Percentiles rank a stretch among this genome's conserved stretches.
These are phyloP conservation scores for Heterocephalus glaber DNA, from an alignment of 2,113 vertebrate genomes.

Conservation along the genomic window DNA sequence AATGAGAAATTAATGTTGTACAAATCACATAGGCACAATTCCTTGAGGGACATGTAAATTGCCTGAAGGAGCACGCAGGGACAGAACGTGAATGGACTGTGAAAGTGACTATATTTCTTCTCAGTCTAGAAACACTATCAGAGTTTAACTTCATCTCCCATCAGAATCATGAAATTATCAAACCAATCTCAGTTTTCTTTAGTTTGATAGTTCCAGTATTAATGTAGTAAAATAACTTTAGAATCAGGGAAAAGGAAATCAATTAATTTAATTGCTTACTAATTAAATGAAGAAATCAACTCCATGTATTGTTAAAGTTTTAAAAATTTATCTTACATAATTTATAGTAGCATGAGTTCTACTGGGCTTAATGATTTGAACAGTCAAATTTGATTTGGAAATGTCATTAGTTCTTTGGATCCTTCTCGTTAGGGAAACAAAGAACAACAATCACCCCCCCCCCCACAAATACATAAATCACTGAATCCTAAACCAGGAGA, in stretches of 20 bases:
- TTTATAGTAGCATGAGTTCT: slow-evolving; percentile 15
- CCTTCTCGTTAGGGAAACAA: background rate
- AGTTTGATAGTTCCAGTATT: background rate
- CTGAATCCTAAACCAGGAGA: background rate
- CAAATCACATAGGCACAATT: background rate
- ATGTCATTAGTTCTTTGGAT: background rate
- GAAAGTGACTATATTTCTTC: slow-evolving; percentile 7
- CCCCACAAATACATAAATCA: background rate
- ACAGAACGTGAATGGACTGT: background rate
- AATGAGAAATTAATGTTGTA: background rate
- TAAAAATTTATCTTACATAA: slow-evolving; percentile 13
- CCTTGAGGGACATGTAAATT: background rate
- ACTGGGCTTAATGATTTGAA: background rate
- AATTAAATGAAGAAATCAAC: slow-evolving; percentile 36
- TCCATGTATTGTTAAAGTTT: slow-evolving; percentile 16
- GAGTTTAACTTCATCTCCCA: background rate
- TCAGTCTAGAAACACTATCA: background rate
- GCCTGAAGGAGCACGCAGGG: background rate
- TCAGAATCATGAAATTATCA: slow-evolving; percentile 6
- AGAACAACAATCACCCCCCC: background rate
- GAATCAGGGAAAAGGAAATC: background rate
- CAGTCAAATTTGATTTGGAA: background rate
- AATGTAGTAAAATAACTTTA: slow-evolving; percentile 47
- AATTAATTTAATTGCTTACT: slow-evolving; percentile 32
- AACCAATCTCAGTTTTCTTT: background rate